Evolutionary conservation across 2,113 vertebrate genomes (phyloP), one percentile per base, ranked within the genome.

Genomic region (Phylloscopus trochiloides): DNA sequence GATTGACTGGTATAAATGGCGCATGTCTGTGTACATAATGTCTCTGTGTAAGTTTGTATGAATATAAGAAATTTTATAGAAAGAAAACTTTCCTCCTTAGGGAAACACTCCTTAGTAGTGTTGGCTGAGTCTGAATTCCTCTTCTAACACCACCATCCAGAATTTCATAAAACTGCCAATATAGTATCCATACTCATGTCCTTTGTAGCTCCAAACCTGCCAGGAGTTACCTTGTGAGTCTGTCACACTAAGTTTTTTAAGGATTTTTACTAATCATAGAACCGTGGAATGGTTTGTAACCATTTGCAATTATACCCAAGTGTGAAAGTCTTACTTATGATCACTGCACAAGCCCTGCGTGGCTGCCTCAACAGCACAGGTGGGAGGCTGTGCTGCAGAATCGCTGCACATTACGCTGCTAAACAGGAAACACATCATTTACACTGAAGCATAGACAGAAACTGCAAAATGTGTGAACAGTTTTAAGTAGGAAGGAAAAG

Each of bases 111-210:
- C 67, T 29, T 18, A 45, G 57, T 6, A 45, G 5, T 5, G 17
- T 82, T 58, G 71, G 9, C 45, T 50, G 54, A 72, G 17, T 68
- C 52, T 66, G 29, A 38, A 12, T 75, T 88, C 19, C 20, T 74
- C 18, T 66, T 86, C 29, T 32, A 50, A 29, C 20, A 79, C 14
- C 36, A 31, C 17, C 19, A 58, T 21, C 6, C 15, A 86, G 58
- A 73, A 66, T 70, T 73, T 54, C 50, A 40, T 72, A 58, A 29
- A 76, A 50, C 26, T 47, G 16, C 36, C 55, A 32, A 31, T 68
- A 25, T 5, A 28, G 24, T 65, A 62, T 16, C 24, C 0, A 1
- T 2, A 3, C 13, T 28, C 0, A 1, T 7, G 25, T 51, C 34
- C 58, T 31, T 34, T 14, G 43, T 52, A n/a, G 36, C 71, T 58